Percentiles rank a stretch among this genome's conserved stretches.
phyloP scores from a whole-genome alignment of 2,113 vertebrate species.

The Erythrocercus mccallii region DNA sequence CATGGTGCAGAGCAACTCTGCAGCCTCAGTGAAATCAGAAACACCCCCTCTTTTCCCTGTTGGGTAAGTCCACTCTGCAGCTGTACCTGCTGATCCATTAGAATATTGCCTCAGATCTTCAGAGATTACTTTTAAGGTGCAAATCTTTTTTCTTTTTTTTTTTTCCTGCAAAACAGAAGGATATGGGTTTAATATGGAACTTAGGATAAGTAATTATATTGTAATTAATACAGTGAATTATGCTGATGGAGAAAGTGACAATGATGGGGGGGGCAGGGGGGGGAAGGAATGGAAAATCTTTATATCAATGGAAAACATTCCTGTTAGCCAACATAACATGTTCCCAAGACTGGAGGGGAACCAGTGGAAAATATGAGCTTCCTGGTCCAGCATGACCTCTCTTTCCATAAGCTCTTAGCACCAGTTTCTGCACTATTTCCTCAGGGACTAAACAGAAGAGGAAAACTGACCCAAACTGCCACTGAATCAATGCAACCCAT shows the following conservation, averaged over 20 bases:
- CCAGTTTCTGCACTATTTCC: neutral
- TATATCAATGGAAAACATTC: neutral
- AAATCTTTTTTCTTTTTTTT: neutral
- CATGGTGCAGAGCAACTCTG: slow-evolving; percentile 22
- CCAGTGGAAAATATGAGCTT: neutral
- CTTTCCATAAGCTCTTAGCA: neutral
- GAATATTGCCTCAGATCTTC: neutral
- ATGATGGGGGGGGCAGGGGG: too few species aligned
- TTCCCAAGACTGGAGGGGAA: neutral
- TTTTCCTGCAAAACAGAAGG: neutral
- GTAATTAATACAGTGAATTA: neutral
- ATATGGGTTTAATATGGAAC: neutral
- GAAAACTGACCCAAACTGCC: neutral
- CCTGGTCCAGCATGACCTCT: neutral
- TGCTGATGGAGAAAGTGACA: neutral
- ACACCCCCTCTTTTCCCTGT: neutral
- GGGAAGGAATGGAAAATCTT: neutral
- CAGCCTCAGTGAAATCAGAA: neutral
- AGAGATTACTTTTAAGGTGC: neutral
- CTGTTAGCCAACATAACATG: neutral
- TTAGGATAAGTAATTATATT: neutral
- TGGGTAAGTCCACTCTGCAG: neutral
- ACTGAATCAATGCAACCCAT: neutral
- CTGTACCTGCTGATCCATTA: neutral
- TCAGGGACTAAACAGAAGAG: neutral